A percentile compares a stretch with the other conserved stretches of the same genome.
phyloP scores from a whole-genome alignment of 30 jellyfish, hydroid and myxozoan species.

The Aurelia aurita region DNA sequence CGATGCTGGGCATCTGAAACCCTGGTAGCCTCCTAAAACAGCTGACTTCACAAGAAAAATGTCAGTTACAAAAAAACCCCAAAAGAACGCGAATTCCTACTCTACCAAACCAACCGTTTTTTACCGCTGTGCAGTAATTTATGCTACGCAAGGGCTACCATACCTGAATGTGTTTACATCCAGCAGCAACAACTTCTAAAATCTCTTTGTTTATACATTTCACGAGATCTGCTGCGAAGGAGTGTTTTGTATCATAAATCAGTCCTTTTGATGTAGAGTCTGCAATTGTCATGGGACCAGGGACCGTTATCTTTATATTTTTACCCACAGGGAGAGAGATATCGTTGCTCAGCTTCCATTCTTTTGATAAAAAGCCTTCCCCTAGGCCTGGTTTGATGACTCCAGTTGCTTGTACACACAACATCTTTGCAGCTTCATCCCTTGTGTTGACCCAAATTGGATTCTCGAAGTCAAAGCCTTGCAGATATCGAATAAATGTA shows the following conservation, averaged over 20 bases:
- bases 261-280: slow-evolving; percentile 41
- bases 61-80: too few species aligned
- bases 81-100: too few species aligned
- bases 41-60: too few species aligned
- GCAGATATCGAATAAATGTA: slow-evolving; percentile 6
- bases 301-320: slow-evolving; percentile 53
- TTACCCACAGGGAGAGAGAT: not conserved
- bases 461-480: too few species aligned
- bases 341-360: slow-evolving; percentile 51
- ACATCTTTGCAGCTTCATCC: slow-evolving; percentile 50
- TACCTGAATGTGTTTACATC: slow-evolving; percentile 59
- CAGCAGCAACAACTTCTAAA: slow-evolving; percentile 31
- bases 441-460: not conserved
- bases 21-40: too few species aligned
- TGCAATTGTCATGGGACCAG: slow-evolving; percentile 71
- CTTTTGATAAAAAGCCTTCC: slow-evolving; percentile 33
- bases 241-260: slow-evolving; percentile 28
- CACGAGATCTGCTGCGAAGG: slow-evolving; percentile 32
- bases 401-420: not conserved
- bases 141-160: not conserved
- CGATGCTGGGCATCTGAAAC: too few species aligned
- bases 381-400: slow-evolving; percentile 42
- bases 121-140: too few species aligned
- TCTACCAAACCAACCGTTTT: too few species aligned
- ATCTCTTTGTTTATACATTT: slow-evolving; percentile 40